phyloP scores from a whole-genome alignment of 2,888 invertebrate species.

The Himalopsyche anomala region DNA sequence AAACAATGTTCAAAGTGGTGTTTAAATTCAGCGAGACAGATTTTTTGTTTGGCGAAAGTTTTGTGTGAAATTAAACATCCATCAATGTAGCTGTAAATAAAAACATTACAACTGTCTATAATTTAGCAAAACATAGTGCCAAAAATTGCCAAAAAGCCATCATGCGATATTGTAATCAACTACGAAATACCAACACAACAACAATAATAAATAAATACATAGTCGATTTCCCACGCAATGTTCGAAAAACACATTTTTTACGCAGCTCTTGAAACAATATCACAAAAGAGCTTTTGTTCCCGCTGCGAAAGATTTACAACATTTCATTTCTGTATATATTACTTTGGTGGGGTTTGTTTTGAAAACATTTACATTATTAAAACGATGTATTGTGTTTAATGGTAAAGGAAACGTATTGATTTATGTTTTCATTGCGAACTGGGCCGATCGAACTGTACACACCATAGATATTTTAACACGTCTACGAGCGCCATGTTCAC shows the following conservation, averaged over 20 bases:
- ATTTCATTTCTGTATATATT: not conserved
- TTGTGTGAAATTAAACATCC: slow-evolving; percentile 28
- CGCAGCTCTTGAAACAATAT: not conserved
- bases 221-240: slow-evolving; percentile 27
- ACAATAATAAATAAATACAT: slow-evolving; percentile 19
- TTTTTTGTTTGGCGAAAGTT: not conserved
- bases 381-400: slow-evolving; percentile 18
- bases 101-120: not conserved
- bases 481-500: not conserved
- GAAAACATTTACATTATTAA: slow-evolving; percentile 18
- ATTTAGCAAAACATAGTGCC: not conserved
- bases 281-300: slow-evolving; percentile 18
- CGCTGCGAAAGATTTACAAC: slow-evolving; percentile 12
- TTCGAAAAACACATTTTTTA: slow-evolving; percentile 21
- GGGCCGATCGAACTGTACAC: not conserved
- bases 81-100: slow-evolving; percentile 35
- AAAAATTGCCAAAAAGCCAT: slow-evolving; percentile 12
- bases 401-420: not conserved
- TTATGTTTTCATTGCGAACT: slow-evolving; percentile 16
- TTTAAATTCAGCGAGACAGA: no score
- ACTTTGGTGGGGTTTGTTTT: slow-evolving; percentile 1
- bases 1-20: no score
- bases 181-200: slow-evolving; percentile 10
- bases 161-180: slow-evolving; percentile 37
- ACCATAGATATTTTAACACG: slow-evolving; percentile 7